A percentile compares a stretch with the other conserved stretches of the same genome.
phyloP scores from a whole-genome alignment of 30 jellyfish, hydroid and myxozoan genomes.

The Pseudorhiza aurosa region DNA sequence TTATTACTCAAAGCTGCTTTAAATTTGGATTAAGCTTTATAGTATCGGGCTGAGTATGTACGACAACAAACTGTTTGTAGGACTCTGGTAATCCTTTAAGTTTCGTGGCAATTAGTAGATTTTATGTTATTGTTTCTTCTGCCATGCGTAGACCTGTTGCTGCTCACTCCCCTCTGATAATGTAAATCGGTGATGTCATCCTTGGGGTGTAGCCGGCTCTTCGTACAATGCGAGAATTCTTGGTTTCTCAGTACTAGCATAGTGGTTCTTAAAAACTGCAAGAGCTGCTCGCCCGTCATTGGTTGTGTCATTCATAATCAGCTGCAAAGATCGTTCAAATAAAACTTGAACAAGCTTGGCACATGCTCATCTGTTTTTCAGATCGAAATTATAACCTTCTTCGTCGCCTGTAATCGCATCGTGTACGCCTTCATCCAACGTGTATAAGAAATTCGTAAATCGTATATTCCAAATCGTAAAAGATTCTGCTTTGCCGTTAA shows the following conservation, averaged over 20 bases:
- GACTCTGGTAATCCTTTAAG: constrained; percentile 24
- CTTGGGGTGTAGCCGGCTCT: neutral
- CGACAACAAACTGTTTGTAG: constrained; percentile 63
- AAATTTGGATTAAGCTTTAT: constrained; percentile 34
- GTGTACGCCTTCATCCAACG: constrained; percentile 18
- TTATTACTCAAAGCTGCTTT: constrained; percentile 57
- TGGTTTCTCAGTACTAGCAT: constrained; percentile 18
- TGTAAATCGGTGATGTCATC: constrained; percentile 7
- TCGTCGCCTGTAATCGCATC: constrained; percentile 10
- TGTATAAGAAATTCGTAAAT: constrained; percentile 28
- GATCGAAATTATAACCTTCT: constrained; percentile 1
- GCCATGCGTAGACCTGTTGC: constrained; percentile 9
- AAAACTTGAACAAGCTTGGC: constrained; percentile 14
- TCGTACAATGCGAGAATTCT: constrained; percentile 15
- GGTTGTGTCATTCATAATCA: neutral
- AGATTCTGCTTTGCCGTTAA: constrained; percentile 37
- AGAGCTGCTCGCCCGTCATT: constrained; percentile 18
- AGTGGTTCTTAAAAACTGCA: neutral
- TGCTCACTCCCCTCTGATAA: neutral
- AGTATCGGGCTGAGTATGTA: constrained; percentile 60
- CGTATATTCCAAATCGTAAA: constrained; percentile 58
- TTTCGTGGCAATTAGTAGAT: constrained; percentile 2
- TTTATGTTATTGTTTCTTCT: neutral
- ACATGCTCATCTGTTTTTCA: constrained; percentile 9
- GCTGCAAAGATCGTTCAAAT: neutral